Percentiles rank a stretch among this genome's conserved stretches.
These are phyloP conservation scores for Aplochiton taeniatus DNA, from an alignment of 2,797 vertebrate genomes.

Conservation along the genomic window DNA sequence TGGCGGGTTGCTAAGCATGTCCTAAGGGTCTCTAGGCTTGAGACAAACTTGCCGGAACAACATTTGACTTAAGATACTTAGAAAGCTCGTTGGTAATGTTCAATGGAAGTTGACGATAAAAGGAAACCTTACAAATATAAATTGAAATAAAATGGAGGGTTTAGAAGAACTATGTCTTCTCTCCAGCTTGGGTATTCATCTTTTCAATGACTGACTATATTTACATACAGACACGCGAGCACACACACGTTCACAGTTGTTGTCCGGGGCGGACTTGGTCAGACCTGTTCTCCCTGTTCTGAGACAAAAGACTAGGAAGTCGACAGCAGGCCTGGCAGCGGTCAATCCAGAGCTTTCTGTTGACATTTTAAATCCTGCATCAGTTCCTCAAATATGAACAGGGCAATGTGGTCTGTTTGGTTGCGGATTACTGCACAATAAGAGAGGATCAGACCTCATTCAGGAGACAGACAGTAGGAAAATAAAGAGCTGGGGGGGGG, in stretches of 20 bases:
- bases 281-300: slow-evolving; percentile 62
- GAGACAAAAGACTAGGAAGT: slow-evolving; percentile 60
- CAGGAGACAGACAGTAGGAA: slow-evolving; percentile 30
- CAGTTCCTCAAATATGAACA: slow-evolving; percentile 35
- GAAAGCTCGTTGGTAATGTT: too few relatives aligned
- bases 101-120: too few relatives aligned
- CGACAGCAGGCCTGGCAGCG: slow-evolving; percentile 22
- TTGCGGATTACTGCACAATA: slow-evolving; percentile 39
- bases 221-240: slow-evolving; percentile 38
- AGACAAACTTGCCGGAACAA: too few relatives aligned
- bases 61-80: too few relatives aligned
- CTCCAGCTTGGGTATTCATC: slow-evolving; percentile 26
- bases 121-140: too few relatives aligned
- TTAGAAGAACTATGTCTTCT: too few relatives aligned
- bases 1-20: too few relatives aligned
- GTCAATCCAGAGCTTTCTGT: slow-evolving; percentile 34
- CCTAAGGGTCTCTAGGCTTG: too few relatives aligned
- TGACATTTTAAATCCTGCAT: slow-evolving; percentile 29
- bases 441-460: slow-evolving; percentile 31
- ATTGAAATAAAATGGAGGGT: too few relatives aligned
- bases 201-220: slow-evolving; percentile 29
- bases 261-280: slow-evolving; percentile 29
- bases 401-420: slow-evolving; percentile 38
- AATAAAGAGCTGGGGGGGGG: slow-evolving; percentile 32
- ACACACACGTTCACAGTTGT: background rate